Base-by-base conservation (phyloP, 2,888 invertebrate species). In the Dryocosmus kuriphilus region DNA sequence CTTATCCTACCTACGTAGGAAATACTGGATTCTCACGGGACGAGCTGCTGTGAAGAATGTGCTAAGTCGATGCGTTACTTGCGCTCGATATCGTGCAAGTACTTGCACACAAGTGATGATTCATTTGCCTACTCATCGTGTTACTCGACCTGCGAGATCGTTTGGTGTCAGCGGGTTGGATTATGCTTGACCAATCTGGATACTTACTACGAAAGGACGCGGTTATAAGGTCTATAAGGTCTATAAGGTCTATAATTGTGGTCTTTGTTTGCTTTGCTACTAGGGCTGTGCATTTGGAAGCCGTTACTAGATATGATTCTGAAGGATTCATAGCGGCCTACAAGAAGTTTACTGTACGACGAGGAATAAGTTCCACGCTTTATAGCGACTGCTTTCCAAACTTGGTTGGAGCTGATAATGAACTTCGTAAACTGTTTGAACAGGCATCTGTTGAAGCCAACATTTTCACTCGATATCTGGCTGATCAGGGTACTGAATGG, bases 221-320 rank as follows among this genome's bases (percentile, higher is more conserved):
- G n/a, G n/a, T n/a, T n/a, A n/a, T n/a, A n/a, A n/a, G n/a, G n/a
- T n/a, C 30, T 30, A 30, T 4, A 30, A 30, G 30, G 2, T 4
- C 30, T 30, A 30, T 4, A 30, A 30, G 4, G 30, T 32, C 19
- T 62, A 32, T 4, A 16, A n/a, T 62, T 5, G 32, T 62, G 19
- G 32, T 62, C n/a, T 63, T 63, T 35, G 35, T 63, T 35, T 63
- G 62, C 11, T 63, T 63, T 35, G 62, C 62, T n/a, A 63, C 62
- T 1, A 32, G 35, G 8, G 32, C 62, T 8, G 62, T 63, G 5
- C 35, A n/a, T 1, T 35, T 9, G n/a, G n/a, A n/a, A n/a, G n/a
- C n/a, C n/a, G n/a, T n/a, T n/a, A n/a, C n/a, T n/a, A n/a, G n/a
- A n/a, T 63, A 63, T 35, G 35, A 32, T 63, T 2, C 62, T 5